Evolutionary conservation across 1,140 invertebrate species (phyloP).

Genomic region (Drosophila ironensis): DNA sequence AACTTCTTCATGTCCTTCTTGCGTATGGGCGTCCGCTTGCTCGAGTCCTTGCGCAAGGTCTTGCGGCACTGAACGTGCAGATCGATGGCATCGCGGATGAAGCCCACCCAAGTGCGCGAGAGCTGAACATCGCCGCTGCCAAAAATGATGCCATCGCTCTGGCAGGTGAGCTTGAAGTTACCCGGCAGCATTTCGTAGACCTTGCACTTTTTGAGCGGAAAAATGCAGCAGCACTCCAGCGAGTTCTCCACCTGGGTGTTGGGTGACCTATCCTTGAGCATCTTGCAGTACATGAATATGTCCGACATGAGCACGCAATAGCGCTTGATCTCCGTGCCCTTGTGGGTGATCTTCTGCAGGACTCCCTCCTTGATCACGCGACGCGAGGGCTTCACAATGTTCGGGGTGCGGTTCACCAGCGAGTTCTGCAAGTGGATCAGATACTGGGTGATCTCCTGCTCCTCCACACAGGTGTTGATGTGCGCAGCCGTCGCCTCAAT

Average conservation of each 20-base stretch:
- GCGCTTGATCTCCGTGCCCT: constrained; percentile 81
- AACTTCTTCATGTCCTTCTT: constrained; percentile 83
- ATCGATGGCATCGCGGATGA: constrained; percentile 84
- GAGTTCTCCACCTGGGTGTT: constrained; percentile 82
- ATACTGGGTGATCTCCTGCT: constrained; percentile 88
- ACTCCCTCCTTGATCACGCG: constrained; percentile 87
- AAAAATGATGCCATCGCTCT: constrained; percentile 84
- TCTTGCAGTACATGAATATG: constrained; percentile 84
- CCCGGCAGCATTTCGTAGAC: constrained; percentile 84
- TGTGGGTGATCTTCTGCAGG: constrained; percentile 86
- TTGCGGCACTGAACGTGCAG: constrained; percentile 84
- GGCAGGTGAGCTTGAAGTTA: constrained; percentile 84
- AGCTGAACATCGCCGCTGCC: constrained; percentile 83
- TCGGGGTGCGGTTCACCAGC: constrained; percentile 84
- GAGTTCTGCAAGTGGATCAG: constrained; percentile 87
- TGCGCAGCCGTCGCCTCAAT: constrained; percentile 87
- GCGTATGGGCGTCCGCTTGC: constrained; percentile 83
- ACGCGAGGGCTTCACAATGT: constrained; percentile 86
- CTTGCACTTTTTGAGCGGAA: constrained; percentile 86
- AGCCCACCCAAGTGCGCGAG: constrained; percentile 84
- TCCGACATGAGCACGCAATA: constrained; percentile 84
- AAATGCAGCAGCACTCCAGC: constrained; percentile 84
- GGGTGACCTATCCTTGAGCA: constrained; percentile 71
- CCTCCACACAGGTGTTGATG: constrained; percentile 87
- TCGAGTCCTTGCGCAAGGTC: constrained; percentile 85